A percentile compares a stretch with the other conserved stretches of the same genome.
Evolutionary conservation across 2,888 invertebrate genomes (phyloP).

Genomic region (Macrophya annulata): DNA sequence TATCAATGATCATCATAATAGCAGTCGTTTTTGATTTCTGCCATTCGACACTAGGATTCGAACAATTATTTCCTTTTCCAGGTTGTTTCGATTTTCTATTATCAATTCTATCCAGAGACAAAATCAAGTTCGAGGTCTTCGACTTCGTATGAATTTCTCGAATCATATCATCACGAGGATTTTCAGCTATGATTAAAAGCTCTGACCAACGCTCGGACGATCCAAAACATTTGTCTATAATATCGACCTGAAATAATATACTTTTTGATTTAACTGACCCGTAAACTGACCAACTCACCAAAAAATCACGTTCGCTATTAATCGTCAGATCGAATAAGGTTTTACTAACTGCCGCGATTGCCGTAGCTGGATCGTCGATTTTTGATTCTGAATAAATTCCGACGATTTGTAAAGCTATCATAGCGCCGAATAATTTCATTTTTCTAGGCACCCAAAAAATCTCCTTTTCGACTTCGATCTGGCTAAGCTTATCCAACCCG

Average conservation of each 20-base stretch:
- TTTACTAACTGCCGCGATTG: slow-evolving; percentile 9
- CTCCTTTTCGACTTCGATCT: background rate
- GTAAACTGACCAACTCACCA: too few species aligned
- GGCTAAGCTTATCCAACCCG: background rate
- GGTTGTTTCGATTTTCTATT: background rate
- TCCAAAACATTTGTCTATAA: slow-evolving; percentile 1
- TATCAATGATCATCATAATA: background rate
- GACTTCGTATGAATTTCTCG: background rate
- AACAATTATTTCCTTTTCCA: background rate
- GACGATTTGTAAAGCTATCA: background rate
- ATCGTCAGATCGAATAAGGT: background rate
- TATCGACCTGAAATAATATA: background rate
- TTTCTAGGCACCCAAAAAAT: background rate
- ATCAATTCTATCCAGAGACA: background rate
- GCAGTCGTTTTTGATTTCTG: background rate
- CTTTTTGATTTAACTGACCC: background rate
- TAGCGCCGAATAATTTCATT: background rate
- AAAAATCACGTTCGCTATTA: too few species aligned
- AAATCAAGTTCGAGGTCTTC: background rate
- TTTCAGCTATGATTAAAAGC: background rate
- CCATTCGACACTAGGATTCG: background rate
- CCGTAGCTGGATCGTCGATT: background rate
- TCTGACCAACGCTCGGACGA: background rate
- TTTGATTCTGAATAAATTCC: background rate
- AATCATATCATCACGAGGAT: background rate